Percentiles rank a stretch among this genome's conserved stretches.
Evolutionary conservation across 2,888 invertebrate genomes (phyloP).

Genomic region (Cataglyphis cursor): DNA sequence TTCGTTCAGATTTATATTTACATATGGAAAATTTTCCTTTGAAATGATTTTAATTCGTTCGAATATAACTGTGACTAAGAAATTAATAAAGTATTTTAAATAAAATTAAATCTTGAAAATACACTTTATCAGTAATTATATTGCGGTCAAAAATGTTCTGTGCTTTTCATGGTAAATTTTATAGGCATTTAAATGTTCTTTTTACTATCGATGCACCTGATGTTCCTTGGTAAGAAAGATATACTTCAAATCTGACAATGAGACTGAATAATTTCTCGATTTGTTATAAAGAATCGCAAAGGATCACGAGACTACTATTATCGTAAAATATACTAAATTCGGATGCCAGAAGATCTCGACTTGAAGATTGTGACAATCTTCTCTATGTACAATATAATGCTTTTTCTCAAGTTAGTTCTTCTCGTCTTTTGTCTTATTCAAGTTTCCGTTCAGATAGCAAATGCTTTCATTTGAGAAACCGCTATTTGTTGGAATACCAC

Average conservation of each 20-base stretch:
- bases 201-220: neutral
- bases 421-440: conserved; percentile 23
- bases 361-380: conserved; percentile 23
- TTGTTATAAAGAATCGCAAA: neutral
- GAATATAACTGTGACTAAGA: neutral
- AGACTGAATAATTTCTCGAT: conserved; percentile 6
- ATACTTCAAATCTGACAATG: neutral
- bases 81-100: neutral
- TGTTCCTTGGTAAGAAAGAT: neutral
- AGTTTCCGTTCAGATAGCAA: conserved; percentile 18
- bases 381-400: conserved; percentile 24
- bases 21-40: neutral
- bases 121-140: neutral
- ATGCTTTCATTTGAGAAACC: conserved; percentile 37
- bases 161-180: neutral
- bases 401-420: conserved; percentile 14
- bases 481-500: conserved; percentile 18
- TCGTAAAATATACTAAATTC: conserved; percentile 4
- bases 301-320: neutral
- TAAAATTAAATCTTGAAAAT: neutral
- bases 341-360: neutral
- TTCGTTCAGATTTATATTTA: neutral
- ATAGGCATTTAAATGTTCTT: neutral
- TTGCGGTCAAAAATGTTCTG: neutral
- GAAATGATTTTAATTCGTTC: neutral